Conservation (phyloP, 2,113 vertebrate species). For the Clupea harengus region DNA sequence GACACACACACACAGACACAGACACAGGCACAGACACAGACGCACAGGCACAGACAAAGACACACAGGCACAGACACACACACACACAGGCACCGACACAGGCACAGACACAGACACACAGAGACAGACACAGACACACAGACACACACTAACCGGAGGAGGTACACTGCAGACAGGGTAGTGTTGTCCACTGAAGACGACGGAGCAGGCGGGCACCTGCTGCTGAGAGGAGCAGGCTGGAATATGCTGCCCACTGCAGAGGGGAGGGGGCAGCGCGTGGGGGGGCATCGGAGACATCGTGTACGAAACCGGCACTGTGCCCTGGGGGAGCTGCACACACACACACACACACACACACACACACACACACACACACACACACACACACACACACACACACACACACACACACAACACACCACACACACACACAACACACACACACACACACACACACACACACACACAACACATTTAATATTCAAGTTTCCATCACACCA, state of each 20-base stretch:
- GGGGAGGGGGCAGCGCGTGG: slow-evolving; percentile 87
- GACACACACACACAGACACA: slow-evolving; percentile 13
- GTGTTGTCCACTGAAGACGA: slow-evolving; percentile 96
- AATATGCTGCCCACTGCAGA: slow-evolving; percentile 93
- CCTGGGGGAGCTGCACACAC: slow-evolving; percentile 82
- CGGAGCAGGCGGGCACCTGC: slow-evolving; percentile 90
- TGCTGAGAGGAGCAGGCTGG: slow-evolving; percentile 89
- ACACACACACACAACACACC: slow-evolving; percentile 6
- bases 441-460: not conserved
- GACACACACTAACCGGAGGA: slow-evolving; percentile 76
- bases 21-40: not conserved
- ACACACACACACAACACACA: slow-evolving; percentile 26
- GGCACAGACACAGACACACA: no score
- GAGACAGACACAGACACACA: slow-evolving; percentile 43
- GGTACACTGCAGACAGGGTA: slow-evolving; percentile 91
- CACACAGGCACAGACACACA: not conserved
- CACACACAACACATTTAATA: no score
- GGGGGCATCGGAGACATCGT: slow-evolving; percentile 90
- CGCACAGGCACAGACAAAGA: slow-evolving; percentile 47
- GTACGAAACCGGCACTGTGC: slow-evolving; percentile 90
- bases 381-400: not conserved
- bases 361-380: not conserved
- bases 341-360: slow-evolving; percentile 31
- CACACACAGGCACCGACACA: slow-evolving; percentile 54
- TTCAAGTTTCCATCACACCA: not conserved